Evolutionary conservation across 2,797 vertebrate genomes (phyloP).

Genomic region (Lutjanus campechanus): DNA sequence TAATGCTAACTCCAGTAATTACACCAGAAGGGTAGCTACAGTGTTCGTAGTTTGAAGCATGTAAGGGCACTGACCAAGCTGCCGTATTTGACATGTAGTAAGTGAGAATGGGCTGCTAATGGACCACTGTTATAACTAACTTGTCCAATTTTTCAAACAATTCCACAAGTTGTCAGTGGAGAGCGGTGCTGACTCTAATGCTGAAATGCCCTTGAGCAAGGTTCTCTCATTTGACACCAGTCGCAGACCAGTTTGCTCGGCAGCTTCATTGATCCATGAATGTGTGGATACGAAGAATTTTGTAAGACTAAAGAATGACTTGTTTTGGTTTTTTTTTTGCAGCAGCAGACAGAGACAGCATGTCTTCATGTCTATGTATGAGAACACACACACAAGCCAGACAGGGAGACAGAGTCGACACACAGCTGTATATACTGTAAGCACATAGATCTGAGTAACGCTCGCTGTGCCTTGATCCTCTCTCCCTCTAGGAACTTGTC

Average conservation of each 20-base stretch:
- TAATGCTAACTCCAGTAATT: too few relatives aligned
- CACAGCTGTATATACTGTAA: conserved; percentile 62
- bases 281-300: conserved; percentile 8
- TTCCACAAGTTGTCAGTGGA: neutral
- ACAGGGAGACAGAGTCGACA: conserved; percentile 36
- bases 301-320: neutral
- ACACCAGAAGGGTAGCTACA: too few relatives aligned
- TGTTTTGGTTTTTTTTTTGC: conserved; percentile 25
- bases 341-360: neutral
- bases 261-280: neutral
- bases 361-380: conserved; percentile 22
- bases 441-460: conserved; percentile 60
- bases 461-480: conserved; percentile 75
- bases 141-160: neutral
- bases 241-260: neutral
- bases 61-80: too few relatives aligned
- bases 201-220: neutral
- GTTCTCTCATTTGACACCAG: neutral
- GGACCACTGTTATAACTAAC: neutral
- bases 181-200: neutral
- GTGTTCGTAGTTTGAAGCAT: too few relatives aligned
- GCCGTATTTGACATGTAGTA: too few relatives aligned
- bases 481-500: conserved; percentile 72
- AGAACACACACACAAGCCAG: conserved; percentile 21
- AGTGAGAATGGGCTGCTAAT: too few relatives aligned